These are phyloP conservation scores for Gallinago media DNA, from an alignment of 2,113 vertebrate genomes.

Conservation along the genomic window DNA sequence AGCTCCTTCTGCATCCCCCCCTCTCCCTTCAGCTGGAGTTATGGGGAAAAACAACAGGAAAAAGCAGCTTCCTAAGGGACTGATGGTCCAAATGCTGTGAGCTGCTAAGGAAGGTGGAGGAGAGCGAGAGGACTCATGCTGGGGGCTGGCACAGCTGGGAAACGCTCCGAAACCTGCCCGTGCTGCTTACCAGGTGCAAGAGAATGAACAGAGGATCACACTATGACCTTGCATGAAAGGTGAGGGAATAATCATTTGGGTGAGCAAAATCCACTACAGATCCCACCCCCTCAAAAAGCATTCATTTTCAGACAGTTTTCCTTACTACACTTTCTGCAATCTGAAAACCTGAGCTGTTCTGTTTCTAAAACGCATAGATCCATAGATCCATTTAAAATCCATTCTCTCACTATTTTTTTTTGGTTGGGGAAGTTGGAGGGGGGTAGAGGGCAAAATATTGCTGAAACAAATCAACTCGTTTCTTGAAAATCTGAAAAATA, in stretches of 20 bases:
- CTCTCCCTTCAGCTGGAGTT: background rate
- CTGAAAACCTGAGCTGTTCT: no score
- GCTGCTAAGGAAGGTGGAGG: background rate
- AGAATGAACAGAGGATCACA: background rate
- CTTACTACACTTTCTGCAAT: background rate
- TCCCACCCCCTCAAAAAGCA: background rate
- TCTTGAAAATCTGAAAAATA: background rate
- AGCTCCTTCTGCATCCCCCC: rapidly evolving
- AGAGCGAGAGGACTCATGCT: background rate
- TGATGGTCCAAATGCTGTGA: background rate
- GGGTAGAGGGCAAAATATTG: background rate
- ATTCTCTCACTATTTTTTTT: background rate
- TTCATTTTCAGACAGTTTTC: background rate
- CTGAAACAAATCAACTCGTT: background rate
- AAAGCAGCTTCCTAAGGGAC: background rate
- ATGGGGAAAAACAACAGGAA: background rate
- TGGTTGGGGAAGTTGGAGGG: no score
- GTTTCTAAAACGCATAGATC: background rate
- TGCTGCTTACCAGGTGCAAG: background rate
- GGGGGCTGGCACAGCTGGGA: background rate
- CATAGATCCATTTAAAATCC: background rate
- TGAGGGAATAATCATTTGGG: background rate
- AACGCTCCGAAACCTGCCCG: background rate
- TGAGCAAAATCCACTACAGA: background rate
- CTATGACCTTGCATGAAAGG: background rate